A percentile compares a stretch with the other conserved stretches of the same genome.
Evolutionary conservation across 2,797 vertebrate genomes (phyloP).

Genomic region (Sciurus carolinensis): DNA sequence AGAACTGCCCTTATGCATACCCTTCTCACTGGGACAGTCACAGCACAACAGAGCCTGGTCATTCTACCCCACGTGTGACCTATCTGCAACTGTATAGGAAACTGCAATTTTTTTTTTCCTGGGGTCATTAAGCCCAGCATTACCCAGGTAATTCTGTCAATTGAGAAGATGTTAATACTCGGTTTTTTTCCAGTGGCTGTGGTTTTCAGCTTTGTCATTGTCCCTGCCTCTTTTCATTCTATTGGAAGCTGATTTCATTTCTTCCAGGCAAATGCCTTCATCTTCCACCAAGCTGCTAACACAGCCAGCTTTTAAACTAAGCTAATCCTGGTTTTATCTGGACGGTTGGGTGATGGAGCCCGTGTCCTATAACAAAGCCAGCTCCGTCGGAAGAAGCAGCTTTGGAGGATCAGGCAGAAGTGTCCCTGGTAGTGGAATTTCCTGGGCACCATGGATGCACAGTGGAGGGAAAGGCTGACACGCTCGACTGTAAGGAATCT

Average conservation of each 20-base stretch:
- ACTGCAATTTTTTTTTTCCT: background rate
- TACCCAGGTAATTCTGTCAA: too few species aligned
- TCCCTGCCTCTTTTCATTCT: background rate
- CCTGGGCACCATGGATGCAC: background rate
- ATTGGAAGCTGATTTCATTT: constrained; percentile 19
- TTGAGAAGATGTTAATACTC: background rate
- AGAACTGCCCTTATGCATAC: background rate
- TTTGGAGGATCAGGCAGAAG: background rate
- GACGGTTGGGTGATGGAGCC: background rate
- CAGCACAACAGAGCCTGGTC: background rate
- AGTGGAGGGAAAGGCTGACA: background rate
- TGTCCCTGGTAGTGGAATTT: background rate
- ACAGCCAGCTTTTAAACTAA: background rate
- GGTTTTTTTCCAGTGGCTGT: background rate
- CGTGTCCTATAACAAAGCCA: background rate
- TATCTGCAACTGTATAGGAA: background rate
- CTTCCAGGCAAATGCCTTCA: background rate
- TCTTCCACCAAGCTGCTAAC: background rate
- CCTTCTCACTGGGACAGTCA: background rate
- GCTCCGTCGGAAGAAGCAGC: background rate
- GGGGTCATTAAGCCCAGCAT: background rate
- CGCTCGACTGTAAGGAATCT: background rate
- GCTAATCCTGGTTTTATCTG: background rate
- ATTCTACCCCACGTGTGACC: background rate
- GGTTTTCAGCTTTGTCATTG: background rate